Percentiles rank a stretch among this genome's conserved stretches.
Evolutionary conservation across 2,113 vertebrate species (phyloP).

Genomic region (Sebastes fasciatus): DNA sequence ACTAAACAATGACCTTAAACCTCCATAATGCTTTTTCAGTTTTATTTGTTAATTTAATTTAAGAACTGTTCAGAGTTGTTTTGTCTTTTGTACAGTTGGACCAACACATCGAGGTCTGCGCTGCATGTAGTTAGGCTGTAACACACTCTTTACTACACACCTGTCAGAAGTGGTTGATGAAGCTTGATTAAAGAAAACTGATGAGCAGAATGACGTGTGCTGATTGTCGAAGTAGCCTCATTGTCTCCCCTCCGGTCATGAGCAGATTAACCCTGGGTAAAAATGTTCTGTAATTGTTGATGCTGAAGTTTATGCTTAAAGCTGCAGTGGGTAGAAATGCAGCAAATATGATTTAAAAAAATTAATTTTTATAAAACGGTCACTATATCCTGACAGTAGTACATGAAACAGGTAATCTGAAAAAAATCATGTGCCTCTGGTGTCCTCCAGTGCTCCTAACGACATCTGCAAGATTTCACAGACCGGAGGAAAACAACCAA

Average conservation of each 20-base stretch:
- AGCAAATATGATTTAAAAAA: too few relatives aligned
- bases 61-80: neutral
- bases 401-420: too few relatives aligned
- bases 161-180: slow-evolving; percentile 29
- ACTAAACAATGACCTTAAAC: neutral
- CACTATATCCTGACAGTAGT: too few relatives aligned
- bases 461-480: too few relatives aligned
- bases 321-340: too few relatives aligned
- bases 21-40: slow-evolving; percentile 4
- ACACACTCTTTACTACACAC: neutral
- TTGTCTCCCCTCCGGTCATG: neutral
- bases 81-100: neutral
- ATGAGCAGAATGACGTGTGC: neutral
- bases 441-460: too few relatives aligned
- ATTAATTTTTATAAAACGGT: too few relatives aligned
- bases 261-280: neutral
- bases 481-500: too few relatives aligned
- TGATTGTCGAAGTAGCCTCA: neutral
- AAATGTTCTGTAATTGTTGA: neutral
- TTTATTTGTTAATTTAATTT: neutral
- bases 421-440: too few relatives aligned
- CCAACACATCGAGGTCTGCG: neutral
- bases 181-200: slow-evolving; percentile 24
- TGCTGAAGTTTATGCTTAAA: neutral
- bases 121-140: neutral